Evolutionary conservation across 2,888 invertebrate species (phyloP).

Genomic region (Neuroscelio doddi): DNA sequence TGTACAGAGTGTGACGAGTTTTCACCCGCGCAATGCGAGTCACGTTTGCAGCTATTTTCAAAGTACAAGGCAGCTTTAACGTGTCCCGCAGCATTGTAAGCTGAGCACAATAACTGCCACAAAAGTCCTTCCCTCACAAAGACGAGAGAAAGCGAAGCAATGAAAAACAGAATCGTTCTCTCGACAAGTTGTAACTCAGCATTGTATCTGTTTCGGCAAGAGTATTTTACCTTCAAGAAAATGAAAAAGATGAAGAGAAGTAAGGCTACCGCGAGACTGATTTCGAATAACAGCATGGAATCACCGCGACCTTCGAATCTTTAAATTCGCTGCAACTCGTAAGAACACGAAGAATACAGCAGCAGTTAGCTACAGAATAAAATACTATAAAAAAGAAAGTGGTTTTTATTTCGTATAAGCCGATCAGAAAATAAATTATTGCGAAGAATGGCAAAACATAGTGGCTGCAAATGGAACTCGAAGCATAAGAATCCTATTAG

Average conservation of each 20-base stretch:
- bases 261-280: slow-evolving; percentile 8
- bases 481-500: slow-evolving; percentile 38
- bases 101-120: slow-evolving; percentile 43
- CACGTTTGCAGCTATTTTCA: slow-evolving; percentile 42
- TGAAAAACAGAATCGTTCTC: slow-evolving; percentile 26
- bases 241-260: slow-evolving; percentile 1
- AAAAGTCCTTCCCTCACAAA: slow-evolving; percentile 38
- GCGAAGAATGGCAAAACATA: slow-evolving; percentile 20
- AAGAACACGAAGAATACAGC: no score
- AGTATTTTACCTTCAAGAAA: slow-evolving; percentile 7
- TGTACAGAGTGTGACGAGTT: slow-evolving; percentile 18
- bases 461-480: slow-evolving; percentile 6
- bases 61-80: slow-evolving; percentile 44
- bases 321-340: background rate
- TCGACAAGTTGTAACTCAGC: slow-evolving; percentile 35
- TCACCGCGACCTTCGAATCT: slow-evolving; percentile 12
- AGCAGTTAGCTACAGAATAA: no score
- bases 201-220: slow-evolving; percentile 9
- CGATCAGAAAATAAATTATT: slow-evolving; percentile 47
- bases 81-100: slow-evolving; percentile 36
- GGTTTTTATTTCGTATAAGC: slow-evolving; percentile 49
- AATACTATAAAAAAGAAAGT: background rate
- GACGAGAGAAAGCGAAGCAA: slow-evolving; percentile 8
- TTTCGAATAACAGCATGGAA: slow-evolving; percentile 17
- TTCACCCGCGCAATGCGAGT: slow-evolving; percentile 31